Conservation (phyloP, 2,888 invertebrate species). For the Panzeria rudis region DNA sequence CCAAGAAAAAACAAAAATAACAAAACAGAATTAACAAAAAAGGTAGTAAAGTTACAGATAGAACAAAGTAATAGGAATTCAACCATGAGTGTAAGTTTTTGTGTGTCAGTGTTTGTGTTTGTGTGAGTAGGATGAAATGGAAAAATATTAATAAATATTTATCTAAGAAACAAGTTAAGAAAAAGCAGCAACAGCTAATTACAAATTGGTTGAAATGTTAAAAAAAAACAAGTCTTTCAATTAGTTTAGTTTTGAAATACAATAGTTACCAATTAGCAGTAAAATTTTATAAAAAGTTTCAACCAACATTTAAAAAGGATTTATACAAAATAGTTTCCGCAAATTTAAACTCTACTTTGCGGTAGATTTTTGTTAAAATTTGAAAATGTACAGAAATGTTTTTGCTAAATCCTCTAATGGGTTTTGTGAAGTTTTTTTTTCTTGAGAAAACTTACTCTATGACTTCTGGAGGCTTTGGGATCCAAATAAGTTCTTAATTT, state of each 20-base stretch:
- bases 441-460: conserved; percentile 90
- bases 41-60: conserved; percentile 4
- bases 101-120: conserved; percentile 43
- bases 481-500: conserved; percentile 97
- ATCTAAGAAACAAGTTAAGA: conserved; percentile 42
- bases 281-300: conserved; percentile 15
- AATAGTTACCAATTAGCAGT: conserved; percentile 13
- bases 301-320: conserved; percentile 46
- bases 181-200: conserved; percentile 55
- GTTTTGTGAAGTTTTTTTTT: not conserved
- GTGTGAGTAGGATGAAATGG: conserved; percentile 65
- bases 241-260: conserved; percentile 34
- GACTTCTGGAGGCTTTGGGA: conserved; percentile 97
- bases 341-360: conserved; percentile 2
- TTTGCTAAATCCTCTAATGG: conserved; percentile 29
- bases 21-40: conserved; percentile 11
- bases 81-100: not conserved
- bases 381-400: not conserved
- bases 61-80: conserved; percentile 32
- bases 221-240: conserved; percentile 13
- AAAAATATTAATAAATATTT: conserved; percentile 62
- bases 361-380: not conserved
- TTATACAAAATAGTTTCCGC: not conserved
- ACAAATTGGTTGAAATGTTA: conserved; percentile 59
- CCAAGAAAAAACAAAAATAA: conserved; percentile 10